These are phyloP conservation scores for Herpetotheres cachinnans DNA, from an alignment of 2,113 vertebrate species.

Conservation along the genomic window DNA sequence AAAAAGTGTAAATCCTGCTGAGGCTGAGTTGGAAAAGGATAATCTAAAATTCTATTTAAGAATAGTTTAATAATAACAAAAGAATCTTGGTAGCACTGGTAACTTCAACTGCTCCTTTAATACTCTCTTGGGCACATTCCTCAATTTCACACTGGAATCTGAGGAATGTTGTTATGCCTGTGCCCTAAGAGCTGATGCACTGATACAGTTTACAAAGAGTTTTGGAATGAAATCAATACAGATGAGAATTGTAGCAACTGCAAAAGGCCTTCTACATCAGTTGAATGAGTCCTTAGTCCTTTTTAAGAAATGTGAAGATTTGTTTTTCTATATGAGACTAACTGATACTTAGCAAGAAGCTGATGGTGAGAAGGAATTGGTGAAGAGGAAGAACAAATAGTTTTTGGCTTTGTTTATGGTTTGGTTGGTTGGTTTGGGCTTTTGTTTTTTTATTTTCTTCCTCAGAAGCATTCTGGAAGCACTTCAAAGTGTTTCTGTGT, in stretches of 20 bases:
- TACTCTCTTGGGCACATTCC: background rate
- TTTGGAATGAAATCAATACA: background rate
- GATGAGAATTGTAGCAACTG: background rate
- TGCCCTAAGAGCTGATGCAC: background rate
- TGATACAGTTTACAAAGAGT: background rate
- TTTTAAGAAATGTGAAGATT: background rate
- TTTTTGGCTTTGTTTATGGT: rapidly evolving
- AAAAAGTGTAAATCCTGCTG: background rate
- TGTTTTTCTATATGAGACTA: background rate
- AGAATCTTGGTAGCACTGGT: background rate
- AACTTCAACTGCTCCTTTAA: background rate
- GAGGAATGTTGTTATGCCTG: background rate
- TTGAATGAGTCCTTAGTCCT: background rate
- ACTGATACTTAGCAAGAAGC: background rate
- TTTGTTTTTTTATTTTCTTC: background rate
- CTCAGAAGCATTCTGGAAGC: background rate
- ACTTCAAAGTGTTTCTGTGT: background rate
- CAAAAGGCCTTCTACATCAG: background rate
- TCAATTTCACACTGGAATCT: background rate
- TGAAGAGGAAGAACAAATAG: background rate
- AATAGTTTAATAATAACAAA: background rate
- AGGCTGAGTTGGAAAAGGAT: background rate
- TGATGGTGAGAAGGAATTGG: no score
- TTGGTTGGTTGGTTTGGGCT: no score
- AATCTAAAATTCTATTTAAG: background rate